Conservation (phyloP, 2,888 invertebrate genomes). For the Nycteola revayana region DNA sequence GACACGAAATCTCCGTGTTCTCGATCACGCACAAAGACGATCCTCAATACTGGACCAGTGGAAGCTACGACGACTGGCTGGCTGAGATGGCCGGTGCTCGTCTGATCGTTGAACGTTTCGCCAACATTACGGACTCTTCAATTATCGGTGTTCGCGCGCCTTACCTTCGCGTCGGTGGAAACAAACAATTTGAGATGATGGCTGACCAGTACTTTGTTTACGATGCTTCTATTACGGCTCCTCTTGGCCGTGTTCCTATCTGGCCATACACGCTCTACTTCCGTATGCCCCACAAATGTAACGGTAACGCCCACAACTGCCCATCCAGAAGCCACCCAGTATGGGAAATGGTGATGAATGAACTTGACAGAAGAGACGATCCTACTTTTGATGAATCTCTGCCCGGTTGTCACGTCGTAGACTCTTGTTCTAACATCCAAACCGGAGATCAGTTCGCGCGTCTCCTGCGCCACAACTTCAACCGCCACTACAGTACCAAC, state of each 20-base stretch:
- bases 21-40: constrained; percentile 96
- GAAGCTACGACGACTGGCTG: constrained; percentile 94
- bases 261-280: constrained; percentile 99
- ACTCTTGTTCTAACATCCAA: constrained; percentile 96
- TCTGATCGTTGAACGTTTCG: constrained; percentile 92
- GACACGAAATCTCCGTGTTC: constrained; percentile 96
- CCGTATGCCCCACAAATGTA: constrained; percentile 97
- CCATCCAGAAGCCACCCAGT: constrained; percentile 95
- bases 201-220: constrained; percentile 96
- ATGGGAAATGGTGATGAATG: constrained; percentile 99
- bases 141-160: constrained; percentile 95
- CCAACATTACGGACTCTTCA: constrained; percentile 95
- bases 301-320: constrained; percentile 96
- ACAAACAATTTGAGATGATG: constrained; percentile 98
- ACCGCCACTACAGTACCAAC: constrained; percentile 96
- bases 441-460: constrained; percentile 94
- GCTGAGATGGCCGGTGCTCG: constrained; percentile 97
- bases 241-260: constrained; percentile 93
- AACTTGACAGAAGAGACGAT: constrained; percentile 95
- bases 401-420: constrained; percentile 97
- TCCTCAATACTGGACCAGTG: constrained; percentile 94
- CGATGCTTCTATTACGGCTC: constrained; percentile 96
- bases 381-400: constrained; percentile 96
- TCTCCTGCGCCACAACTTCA: constrained; percentile 95
- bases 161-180: constrained; percentile 94